Percentiles rank a stretch among this genome's conserved stretches.
Conservation (phyloP, 1,140 invertebrate genomes). For the Pachyrhynchus sulphureomaculatus region DNA sequence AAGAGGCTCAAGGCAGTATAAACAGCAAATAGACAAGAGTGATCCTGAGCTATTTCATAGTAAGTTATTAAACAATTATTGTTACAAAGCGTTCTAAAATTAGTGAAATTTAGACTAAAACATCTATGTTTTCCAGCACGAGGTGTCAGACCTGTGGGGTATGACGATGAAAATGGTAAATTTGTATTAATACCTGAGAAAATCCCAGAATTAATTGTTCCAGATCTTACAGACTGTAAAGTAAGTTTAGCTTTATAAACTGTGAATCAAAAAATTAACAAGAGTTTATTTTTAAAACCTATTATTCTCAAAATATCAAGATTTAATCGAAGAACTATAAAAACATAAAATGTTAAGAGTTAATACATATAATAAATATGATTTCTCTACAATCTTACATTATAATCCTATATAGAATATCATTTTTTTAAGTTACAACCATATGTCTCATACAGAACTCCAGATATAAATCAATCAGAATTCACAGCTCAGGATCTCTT, state of each 20-base stretch:
- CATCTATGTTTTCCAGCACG: constrained; percentile 6
- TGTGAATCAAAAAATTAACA: too few relatives aligned
- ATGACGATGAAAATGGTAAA: constrained; percentile 52
- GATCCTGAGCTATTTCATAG: constrained; percentile 64
- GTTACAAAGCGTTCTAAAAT: background rate
- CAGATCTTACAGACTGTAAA: constrained; percentile 75
- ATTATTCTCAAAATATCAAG: too few relatives aligned
- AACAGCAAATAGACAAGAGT: constrained; percentile 58
- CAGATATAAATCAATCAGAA: constrained; percentile 72
- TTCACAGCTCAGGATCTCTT: constrained; percentile 87
- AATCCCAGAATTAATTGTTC: constrained; percentile 90
- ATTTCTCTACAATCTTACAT: too few relatives aligned
- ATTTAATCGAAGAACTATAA: too few relatives aligned
- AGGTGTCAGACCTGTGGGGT: constrained; percentile 12
- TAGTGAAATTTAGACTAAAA: background rate
- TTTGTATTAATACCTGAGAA: constrained; percentile 79
- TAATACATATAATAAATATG: too few relatives aligned
- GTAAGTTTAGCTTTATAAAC: constrained; percentile 47
- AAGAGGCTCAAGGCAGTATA: constrained; percentile 67
- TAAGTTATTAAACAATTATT: constrained; percentile 44
- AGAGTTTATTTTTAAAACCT: too few relatives aligned
- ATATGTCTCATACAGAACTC: constrained; percentile 85
- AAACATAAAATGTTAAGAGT: too few relatives aligned
- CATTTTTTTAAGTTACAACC: constrained; percentile 75
- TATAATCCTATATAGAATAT: background rate